Base-by-base conservation (phyloP, 2,113 vertebrate species). In the Puma concolor region DNA sequence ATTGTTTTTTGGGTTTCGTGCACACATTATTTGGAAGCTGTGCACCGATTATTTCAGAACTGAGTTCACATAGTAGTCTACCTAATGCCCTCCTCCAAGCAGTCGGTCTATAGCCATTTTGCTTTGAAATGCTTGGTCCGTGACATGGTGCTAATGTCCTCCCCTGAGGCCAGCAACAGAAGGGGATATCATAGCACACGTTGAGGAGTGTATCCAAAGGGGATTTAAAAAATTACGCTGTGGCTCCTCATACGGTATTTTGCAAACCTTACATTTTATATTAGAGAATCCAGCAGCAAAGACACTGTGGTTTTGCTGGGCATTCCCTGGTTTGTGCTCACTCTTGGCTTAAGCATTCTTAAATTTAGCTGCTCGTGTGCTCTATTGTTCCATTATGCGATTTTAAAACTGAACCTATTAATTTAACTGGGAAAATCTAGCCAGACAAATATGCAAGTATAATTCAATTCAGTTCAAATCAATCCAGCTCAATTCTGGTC, bases 401-500 rank as follows among this genome's bases (percentile, higher is more conserved):
- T 81, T 93, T 94, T 71, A 96, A 95, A 95, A 82, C 33, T 64
- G 54, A 92, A 72, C 23, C 89, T 95, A 88, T 93, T 95, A 94
- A 97, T 92, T 95, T 95, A 94, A 90, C 67, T 84, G 77, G 52
- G 88, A 90, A 94, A 88, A 77, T 82, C 80, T 74, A 91, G 66
- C 57, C 76, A 91, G 94, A 94, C 44, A 85, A 92, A 97, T 88
- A 97, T 50, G 80, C 7, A 74, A 67, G 64, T 77, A 38, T 92
- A 97, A 96, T 92, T 91, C 16, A 86, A 29, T 93, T 93, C 81
- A 23, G 2, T 87, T 87, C 72, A 87, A 27, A 87, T 93, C 95
- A 76, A 0, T 48, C 9, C 7, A 33, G 41, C 63, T 96, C 63
- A 64, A 21, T n/a, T 82, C 1, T 0, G 64, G 33, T 67, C 67